A percentile compares a stretch with the other conserved stretches of the same genome.
Conservation (phyloP, 2,888 invertebrate genomes). For the Noctua janthina region DNA sequence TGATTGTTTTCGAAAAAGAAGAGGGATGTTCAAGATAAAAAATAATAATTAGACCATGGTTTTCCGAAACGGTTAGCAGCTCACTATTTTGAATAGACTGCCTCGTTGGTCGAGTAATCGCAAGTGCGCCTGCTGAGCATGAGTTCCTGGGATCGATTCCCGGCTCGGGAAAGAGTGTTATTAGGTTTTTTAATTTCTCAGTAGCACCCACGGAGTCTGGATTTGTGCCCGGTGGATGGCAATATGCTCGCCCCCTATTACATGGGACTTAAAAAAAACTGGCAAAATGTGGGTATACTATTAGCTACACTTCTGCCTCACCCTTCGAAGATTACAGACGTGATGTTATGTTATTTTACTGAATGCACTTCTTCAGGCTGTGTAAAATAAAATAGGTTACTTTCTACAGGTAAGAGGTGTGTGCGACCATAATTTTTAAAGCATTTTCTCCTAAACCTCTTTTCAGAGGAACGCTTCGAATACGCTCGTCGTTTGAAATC, state of each 20-base stretch:
- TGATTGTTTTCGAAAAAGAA: not conserved
- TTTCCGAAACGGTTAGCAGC: not conserved
- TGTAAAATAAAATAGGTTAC: not conserved
- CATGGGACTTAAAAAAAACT: too few species aligned
- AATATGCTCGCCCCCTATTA: too few species aligned
- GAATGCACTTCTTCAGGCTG: not conserved
- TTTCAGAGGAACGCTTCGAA: conserved; percentile 96
- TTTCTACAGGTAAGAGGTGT: not conserved
- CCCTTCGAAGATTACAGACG: too few species aligned
- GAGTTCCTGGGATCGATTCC: too few species aligned
- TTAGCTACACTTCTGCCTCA: too few species aligned
- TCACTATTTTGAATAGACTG: not conserved
- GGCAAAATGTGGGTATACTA: too few species aligned
- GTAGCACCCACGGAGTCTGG: too few species aligned
- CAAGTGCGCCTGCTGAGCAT: too few species aligned
- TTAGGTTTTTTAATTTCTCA: too few species aligned
- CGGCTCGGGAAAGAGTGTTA: too few species aligned
- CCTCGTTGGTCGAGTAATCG: too few species aligned
- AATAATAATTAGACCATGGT: not conserved
- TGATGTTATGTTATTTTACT: not conserved
- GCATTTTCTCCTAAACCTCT: not conserved
- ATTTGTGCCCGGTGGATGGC: too few species aligned
- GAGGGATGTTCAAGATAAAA: not conserved
- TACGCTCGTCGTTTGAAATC: conserved; percentile 97
- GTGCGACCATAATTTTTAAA: not conserved